Evolutionary conservation across 2,797 vertebrate species (phyloP), one percentile per base, ranked within the genome.

Genomic region (Esox masquinongy): DNA sequence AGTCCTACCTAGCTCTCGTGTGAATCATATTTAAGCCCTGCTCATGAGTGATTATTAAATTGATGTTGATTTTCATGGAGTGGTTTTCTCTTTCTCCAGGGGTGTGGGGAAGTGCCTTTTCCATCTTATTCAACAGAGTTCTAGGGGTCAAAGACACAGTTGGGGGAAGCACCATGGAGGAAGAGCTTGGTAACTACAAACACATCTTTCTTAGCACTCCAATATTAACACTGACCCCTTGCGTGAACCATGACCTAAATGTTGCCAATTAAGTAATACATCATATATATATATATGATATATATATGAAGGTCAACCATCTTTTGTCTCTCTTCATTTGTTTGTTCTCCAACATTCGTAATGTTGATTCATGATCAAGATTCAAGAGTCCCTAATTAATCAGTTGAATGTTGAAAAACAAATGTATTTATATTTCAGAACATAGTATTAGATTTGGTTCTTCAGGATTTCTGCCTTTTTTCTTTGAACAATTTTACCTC

Each of bases 101-200:
- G 59, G 95, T 99, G 71, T 99, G 98, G 98, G 98, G 98, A 82
- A 99, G 97, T 76, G 98, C 98, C 43, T 99, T 99, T 92, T 99
- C 98, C 26, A 99, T 99, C 87, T 88, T 99, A 75, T 97, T 99
- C 91, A 99, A 99, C 94, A 95, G 98, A 93, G 97, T 99, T 15
- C 89, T 99, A 69, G 98, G 97, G 8, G 91, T 99, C 83, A 96
- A 95, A 51, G 95, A 95, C 79, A 92, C 89, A 72, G 84, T 79
- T 76, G 96, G 94, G 0, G 90, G 92, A 61, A 93, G 94, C 81
- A 99, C 98, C 77, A 99, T 99, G 98, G 98, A 99, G 88, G 97
- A 99, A 88, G 98, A 99, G 91, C 84, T 99, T 89, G 98, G 98
- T 99, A 97, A 89, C 63, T n/a, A 43, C 12, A 29, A 17, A 26